Conservation (phyloP, 2,888 invertebrate species). For the Cryptus armator region DNA sequence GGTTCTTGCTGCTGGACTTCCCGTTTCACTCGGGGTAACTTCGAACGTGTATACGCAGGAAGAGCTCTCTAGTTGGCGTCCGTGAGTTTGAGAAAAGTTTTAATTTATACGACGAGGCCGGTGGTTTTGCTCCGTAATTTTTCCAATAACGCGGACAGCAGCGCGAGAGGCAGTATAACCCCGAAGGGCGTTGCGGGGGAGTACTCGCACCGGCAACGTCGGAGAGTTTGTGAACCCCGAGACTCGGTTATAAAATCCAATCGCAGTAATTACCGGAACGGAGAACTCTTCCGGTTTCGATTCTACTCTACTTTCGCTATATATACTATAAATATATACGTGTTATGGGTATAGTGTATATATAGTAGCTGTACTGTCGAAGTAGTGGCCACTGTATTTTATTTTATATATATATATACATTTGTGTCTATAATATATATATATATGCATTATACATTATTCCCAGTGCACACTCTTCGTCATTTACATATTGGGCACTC, state of each 20-base stretch:
- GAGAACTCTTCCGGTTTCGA: constrained; percentile 62
- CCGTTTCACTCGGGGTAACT: constrained; percentile 33
- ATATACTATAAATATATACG: neutral
- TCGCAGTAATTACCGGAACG: constrained; percentile 66
- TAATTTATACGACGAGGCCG: constrained; percentile 67
- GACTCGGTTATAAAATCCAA: constrained; percentile 70
- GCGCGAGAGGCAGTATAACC: constrained; percentile 25
- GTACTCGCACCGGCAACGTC: constrained; percentile 46
- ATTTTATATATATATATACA: neutral
- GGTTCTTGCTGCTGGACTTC: constrained; percentile 40
- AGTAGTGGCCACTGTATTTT: neutral
- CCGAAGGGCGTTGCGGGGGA: neutral
- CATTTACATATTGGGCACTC: constrained; percentile 57
- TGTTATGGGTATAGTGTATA: neutral
- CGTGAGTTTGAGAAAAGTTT: constrained; percentile 65
- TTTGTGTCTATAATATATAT: neutral
- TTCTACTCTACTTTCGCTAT: constrained; percentile 32
- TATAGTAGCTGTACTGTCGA: neutral
- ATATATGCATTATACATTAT: constrained; percentile 37
- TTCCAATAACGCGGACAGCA: constrained; percentile 62
- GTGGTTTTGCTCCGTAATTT: constrained; percentile 66
- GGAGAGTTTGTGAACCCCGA: constrained; percentile 68
- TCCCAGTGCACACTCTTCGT: constrained; percentile 45
- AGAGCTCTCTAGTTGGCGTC: neutral
- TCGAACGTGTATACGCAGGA: neutral